phyloP scores from a whole-genome alignment of 2,113 vertebrate genomes.

The Ardeotis arabs region DNA sequence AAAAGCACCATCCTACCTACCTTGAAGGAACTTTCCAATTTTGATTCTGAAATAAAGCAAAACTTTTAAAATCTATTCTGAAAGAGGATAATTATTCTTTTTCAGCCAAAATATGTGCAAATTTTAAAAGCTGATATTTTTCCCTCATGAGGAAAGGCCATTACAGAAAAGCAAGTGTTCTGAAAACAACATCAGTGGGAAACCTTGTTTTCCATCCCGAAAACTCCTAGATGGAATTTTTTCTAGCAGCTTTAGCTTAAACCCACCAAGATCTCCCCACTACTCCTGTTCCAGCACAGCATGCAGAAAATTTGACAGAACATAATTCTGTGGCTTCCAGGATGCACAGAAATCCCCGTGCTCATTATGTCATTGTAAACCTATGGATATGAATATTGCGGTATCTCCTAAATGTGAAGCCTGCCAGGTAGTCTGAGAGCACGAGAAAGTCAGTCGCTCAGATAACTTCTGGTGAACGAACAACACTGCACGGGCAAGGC shows the following conservation, averaged over 20 bases:
- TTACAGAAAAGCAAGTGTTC: background rate
- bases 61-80: background rate
- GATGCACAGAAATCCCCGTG: background rate
- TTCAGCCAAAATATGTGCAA: background rate
- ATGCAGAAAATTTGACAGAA: background rate
- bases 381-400: background rate
- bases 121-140: background rate
- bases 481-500: rapidly evolving
- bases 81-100: background rate
- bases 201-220: background rate
- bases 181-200: background rate
- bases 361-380: background rate
- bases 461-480: background rate
- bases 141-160: background rate
- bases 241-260: background rate
- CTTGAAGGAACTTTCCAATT: background rate
- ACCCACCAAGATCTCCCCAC: background rate
- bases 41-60: background rate
- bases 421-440: background rate
- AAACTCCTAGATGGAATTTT: background rate
- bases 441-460: background rate
- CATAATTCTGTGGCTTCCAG: background rate
- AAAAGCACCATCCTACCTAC: background rate
- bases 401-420: background rate
- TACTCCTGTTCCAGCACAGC: background rate